Conservation (phyloP, 2,888 invertebrate genomes). For the Automeris io region DNA sequence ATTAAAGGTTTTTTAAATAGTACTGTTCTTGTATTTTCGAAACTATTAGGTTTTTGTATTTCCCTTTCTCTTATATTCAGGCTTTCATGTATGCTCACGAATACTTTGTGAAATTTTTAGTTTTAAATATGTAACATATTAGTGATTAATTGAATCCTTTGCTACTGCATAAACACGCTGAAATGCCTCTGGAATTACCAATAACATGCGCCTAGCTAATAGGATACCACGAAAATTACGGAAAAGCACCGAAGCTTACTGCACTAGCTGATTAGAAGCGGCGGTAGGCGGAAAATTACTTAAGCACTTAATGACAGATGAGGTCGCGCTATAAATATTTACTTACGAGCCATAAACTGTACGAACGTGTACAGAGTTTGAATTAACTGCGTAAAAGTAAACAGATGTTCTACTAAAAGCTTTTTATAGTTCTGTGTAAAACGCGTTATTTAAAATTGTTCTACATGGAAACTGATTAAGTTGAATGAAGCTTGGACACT, state of each 20-base stretch:
- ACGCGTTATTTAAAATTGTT: constrained; percentile 36
- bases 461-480: constrained; percentile 17
- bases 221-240: constrained; percentile 67
- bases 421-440: constrained; percentile 44
- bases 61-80: too few relatives aligned
- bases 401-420: constrained; percentile 57
- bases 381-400: constrained; percentile 54
- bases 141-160: too few relatives aligned
- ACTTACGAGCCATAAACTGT: constrained; percentile 37
- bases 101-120: too few relatives aligned
- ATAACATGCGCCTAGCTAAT: constrained; percentile 65
- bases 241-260: constrained; percentile 47
- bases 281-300: constrained; percentile 59
- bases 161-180: too few relatives aligned
- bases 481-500: too few relatives aligned
- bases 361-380: constrained; percentile 47
- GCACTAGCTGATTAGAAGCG: constrained; percentile 60
- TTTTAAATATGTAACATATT: too few relatives aligned
- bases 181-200: constrained; percentile 53
- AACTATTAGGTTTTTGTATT: too few relatives aligned
- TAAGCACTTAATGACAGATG: constrained; percentile 53
- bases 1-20: too few relatives aligned
- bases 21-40: too few relatives aligned
- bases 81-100: too few relatives aligned
- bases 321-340: constrained; percentile 45